Evolutionary conservation across 2,113 vertebrate species (phyloP).

Genomic region (Mustela nigripes): DNA sequence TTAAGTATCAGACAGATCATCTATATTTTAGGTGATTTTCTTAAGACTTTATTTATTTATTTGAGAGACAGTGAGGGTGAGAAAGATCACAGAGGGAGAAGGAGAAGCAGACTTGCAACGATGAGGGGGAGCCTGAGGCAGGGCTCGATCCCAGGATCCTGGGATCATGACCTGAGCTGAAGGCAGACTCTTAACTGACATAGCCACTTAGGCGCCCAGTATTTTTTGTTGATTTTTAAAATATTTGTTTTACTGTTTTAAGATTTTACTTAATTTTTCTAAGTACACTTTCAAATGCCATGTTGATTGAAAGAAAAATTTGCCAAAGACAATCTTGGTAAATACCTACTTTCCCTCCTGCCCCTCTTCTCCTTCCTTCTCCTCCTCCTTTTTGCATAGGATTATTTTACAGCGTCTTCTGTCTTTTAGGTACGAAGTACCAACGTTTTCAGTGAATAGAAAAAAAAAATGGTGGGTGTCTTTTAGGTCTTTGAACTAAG

Average conservation of each 20-base stretch:
- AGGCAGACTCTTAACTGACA: not conserved
- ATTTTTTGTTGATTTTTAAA: not conserved
- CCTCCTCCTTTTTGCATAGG: not conserved
- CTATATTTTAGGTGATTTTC: not conserved
- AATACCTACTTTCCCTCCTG: not conserved
- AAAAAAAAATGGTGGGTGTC: not conserved
- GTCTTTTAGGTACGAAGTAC: not conserved
- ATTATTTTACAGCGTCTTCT: not conserved
- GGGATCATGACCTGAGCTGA: not conserved
- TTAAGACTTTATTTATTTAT: not conserved
- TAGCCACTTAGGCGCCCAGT: not conserved
- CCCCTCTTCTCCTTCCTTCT: not conserved
- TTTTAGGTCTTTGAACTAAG: not conserved
- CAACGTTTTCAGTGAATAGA: no score
- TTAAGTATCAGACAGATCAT: not conserved
- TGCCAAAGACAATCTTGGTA: not conserved
- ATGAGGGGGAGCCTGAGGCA: not conserved
- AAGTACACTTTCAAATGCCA: not conserved
- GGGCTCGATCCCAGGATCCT: no score
- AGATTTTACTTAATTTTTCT: not conserved
- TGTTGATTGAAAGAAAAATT: not conserved
- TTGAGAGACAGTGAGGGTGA: not conserved
- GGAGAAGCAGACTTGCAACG: not conserved
- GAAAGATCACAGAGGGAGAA: not conserved
- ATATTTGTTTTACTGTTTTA: not conserved